phyloP scores from a whole-genome alignment of 2,888 invertebrate species.

The Doris montereyensis region DNA sequence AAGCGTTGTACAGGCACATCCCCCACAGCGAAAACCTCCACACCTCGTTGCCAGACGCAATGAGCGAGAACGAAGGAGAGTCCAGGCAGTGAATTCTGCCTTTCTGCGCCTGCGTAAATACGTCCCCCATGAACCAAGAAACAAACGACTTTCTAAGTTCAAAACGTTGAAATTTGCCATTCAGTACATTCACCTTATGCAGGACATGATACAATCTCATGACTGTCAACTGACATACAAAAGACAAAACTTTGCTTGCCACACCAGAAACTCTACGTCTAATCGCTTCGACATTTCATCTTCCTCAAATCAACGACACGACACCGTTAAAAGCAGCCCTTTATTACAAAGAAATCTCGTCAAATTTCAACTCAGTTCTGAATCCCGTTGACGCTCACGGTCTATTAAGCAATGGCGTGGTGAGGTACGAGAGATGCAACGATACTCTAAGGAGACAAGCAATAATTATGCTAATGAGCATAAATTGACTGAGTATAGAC shows the following conservation, averaged over 20 bases:
- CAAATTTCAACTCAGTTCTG: too few species aligned
- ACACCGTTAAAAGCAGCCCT: too few species aligned
- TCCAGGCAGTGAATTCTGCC: constrained; percentile 79
- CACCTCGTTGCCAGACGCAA: constrained; percentile 78
- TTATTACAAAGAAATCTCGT: too few species aligned
- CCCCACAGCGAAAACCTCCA: constrained; percentile 76
- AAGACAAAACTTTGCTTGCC: too few species aligned
- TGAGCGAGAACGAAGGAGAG: constrained; percentile 78
- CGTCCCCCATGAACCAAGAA: constrained; percentile 76
- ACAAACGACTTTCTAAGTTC: constrained; percentile 77
- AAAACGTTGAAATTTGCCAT: constrained; percentile 78
- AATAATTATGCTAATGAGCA: too few species aligned
- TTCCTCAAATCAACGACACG: too few species aligned
- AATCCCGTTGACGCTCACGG: too few species aligned
- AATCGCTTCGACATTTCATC: neutral
- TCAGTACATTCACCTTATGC: constrained; percentile 77
- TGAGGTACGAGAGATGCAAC: too few species aligned
- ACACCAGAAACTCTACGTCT: constrained; percentile 6
- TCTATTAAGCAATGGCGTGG: too few species aligned
- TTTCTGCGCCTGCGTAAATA: constrained; percentile 77
- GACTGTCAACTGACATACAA: constrained; percentile 47
- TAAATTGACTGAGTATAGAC: too few species aligned
- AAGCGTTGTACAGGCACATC: constrained; percentile 65
- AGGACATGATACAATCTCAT: constrained; percentile 72
- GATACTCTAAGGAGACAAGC: too few species aligned